Percentiles rank a stretch among this genome's conserved stretches.
phyloP scores from a whole-genome alignment of 2,797 vertebrate species.

The Intellagama lesueurii region DNA sequence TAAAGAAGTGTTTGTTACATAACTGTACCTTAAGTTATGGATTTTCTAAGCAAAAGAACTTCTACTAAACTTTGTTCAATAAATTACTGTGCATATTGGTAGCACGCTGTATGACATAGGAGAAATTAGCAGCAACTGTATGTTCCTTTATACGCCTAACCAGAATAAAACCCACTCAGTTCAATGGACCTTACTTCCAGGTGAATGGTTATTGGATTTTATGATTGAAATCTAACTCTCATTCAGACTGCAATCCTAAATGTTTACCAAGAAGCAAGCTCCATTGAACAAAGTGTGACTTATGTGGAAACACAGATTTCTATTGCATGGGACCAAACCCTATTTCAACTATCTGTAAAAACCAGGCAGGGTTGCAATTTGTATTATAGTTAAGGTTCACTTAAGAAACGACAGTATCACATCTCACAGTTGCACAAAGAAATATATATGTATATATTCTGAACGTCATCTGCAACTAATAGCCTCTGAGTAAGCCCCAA shows the following conservation, averaged over 20 bases:
- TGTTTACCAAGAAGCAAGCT: neutral
- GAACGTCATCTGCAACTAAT: slow-evolving; percentile 5
- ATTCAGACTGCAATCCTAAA: neutral
- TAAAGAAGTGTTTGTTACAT: too few relatives aligned
- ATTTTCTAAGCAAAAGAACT: neutral
- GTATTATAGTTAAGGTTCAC: neutral
- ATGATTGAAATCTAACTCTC: neutral
- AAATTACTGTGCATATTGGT: neutral
- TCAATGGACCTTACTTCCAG: neutral
- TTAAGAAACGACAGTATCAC: neutral
- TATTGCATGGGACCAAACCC: neutral
- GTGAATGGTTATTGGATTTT: neutral
- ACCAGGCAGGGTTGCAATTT: neutral
- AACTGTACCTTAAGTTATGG: neutral
- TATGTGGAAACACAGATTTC: neutral
- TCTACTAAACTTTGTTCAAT: neutral
- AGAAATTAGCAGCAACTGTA: neutral
- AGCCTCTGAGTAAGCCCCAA: slow-evolving; percentile 35
- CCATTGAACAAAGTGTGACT: neutral
- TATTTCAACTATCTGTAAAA: neutral
- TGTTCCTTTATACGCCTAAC: neutral
- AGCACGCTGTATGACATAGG: too few relatives aligned
- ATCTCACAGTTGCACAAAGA: neutral
- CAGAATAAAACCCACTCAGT: neutral
- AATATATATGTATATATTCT: neutral